Evolutionary conservation across 2,113 vertebrate species (phyloP).

Genomic region (Leiothrix lutea): DNA sequence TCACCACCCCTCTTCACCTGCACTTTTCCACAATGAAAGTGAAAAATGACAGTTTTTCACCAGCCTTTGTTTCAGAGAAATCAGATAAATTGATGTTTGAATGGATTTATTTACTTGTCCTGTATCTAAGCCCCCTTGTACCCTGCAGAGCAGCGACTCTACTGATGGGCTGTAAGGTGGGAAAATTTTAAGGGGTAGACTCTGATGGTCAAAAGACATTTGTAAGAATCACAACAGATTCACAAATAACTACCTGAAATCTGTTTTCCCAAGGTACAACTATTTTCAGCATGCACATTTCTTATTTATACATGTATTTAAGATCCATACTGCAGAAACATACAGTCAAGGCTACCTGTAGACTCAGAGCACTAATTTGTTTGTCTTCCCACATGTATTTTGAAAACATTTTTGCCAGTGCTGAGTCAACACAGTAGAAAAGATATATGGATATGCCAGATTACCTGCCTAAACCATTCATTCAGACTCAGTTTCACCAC

Average conservation of each 20-base stretch:
- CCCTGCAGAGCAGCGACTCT: background rate
- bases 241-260: background rate
- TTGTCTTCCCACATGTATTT: background rate
- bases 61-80: background rate
- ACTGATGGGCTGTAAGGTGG: background rate
- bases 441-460: background rate
- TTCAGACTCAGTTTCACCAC: background rate
- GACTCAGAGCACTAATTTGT: background rate
- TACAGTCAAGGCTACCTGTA: background rate
- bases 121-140: background rate
- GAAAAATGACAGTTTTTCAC: background rate
- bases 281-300: background rate
- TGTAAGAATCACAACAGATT: background rate
- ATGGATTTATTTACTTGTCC: background rate
- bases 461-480: background rate
- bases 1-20: background rate
- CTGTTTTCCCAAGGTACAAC: background rate
- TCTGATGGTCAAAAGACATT: background rate
- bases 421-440: background rate
- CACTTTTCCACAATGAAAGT: background rate
- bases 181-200: background rate
- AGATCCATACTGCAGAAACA: background rate
- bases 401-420: background rate
- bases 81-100: background rate
- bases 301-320: background rate